phyloP scores from a whole-genome alignment of 2,113 vertebrate species.

The Alces alces region DNA sequence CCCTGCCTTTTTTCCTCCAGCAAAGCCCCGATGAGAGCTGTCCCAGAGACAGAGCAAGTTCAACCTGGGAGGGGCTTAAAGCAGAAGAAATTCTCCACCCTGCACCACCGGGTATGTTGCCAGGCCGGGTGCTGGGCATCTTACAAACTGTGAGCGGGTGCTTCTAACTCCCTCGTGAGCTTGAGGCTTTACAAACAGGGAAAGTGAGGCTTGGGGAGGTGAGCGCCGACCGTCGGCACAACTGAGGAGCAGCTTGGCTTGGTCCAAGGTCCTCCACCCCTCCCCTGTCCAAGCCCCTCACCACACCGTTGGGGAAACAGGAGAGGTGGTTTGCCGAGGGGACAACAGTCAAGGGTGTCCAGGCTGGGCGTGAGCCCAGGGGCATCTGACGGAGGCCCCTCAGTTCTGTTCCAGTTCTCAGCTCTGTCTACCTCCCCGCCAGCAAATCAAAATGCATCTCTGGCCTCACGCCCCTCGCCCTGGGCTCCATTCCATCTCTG shows the following conservation, averaged over 20 bases:
- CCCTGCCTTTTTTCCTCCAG: background rate
- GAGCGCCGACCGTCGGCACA: accelerated
- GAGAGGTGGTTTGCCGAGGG: background rate
- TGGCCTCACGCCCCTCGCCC: accelerated
- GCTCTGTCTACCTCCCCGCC: accelerated
- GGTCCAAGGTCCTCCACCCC: background rate
- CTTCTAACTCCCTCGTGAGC: background rate
- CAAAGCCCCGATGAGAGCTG: background rate
- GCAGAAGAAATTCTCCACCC: accelerated
- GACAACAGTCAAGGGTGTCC: accelerated
- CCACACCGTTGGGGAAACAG: background rate
- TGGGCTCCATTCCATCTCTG: accelerated
- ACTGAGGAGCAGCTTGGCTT: accelerated
- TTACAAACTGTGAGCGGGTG: accelerated
- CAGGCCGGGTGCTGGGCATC: background rate
- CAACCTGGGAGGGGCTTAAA: background rate
- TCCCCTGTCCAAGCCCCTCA: background rate
- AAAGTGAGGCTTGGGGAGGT: background rate
- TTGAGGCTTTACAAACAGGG: background rate
- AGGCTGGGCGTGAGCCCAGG: background rate
- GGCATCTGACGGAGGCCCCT: background rate
- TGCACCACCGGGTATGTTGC: accelerated
- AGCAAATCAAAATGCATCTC: accelerated
- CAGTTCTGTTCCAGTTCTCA: background rate
- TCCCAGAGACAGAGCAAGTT: background rate